Evolutionary conservation across 1,140 invertebrate species (phyloP), one percentile per base, ranked within the genome.

Genomic region (Calephelis virginiensis): DNA sequence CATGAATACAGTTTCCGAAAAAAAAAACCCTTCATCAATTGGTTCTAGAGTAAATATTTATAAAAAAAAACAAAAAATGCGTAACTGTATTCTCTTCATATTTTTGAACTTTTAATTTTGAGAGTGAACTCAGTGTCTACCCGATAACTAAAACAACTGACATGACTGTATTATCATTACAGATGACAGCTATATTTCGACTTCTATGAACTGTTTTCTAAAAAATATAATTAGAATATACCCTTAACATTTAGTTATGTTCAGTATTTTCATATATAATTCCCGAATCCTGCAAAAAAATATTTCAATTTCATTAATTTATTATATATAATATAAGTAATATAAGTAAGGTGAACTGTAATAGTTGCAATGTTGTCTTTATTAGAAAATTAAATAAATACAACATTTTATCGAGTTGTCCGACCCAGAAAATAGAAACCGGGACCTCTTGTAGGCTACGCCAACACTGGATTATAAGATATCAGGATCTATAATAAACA

Each of bases 1-100:
- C 28, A 28, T 28, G 0, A 28, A 28, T 28, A 71, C 17, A 40
- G 38, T 49, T 14, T 61, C 67, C 9, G 67, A 43, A 0, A 75
- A 17, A 1, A 40, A 61, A 9, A 75, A 46, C 9, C 68, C 61
- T 61, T 64, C 74, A 68, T 50, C 62, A n/a, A 43, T 40, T 40
- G 48, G 10, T 61, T 61, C 37, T 14, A 66, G 10, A 9, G 6
- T 43, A 53, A n/a, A 73, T n/a, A 48, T 66, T 10, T 8, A 63
- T 37, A 59, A 38, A 60, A 61, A 65, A 28, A 71, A 53, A n/a
- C n/a, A 63, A 62, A 71, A 13, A 6, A 61, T 64, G 10, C 71
- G n/a, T 67, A 63, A 37, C 28, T 61, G n/a, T 61, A 53, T 40
- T 38, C 8, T 63, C 63, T 73, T 75, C 74, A 73, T 65, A n/a